Percentiles rank a stretch among this genome's conserved stretches.
phyloP scores from a whole-genome alignment of 2,797 vertebrate genomes.

The Amphiprion clarkii region DNA sequence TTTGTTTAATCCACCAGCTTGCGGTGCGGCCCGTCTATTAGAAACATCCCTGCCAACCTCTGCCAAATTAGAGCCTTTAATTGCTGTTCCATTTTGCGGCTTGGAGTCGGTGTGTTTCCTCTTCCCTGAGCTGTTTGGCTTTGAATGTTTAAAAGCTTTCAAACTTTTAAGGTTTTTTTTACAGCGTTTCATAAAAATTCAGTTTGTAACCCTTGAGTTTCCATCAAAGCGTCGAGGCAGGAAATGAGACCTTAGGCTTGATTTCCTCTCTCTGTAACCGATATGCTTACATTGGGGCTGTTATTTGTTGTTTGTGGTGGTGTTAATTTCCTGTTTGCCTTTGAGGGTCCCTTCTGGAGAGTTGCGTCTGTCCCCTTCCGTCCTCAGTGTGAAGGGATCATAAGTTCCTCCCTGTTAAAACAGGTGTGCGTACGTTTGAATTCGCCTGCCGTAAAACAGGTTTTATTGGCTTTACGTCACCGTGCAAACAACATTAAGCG shows the following conservation, averaged over 20 bases:
- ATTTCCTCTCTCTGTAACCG: constrained; percentile 56
- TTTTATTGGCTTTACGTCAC: constrained; percentile 66
- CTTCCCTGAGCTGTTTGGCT: constrained; percentile 52
- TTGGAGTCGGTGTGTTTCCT: constrained; percentile 58
- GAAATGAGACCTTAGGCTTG: constrained; percentile 65
- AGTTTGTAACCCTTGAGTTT: constrained; percentile 56
- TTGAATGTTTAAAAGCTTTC: constrained; percentile 72
- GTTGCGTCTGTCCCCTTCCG: neutral
- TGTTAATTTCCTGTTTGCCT: constrained; percentile 62
- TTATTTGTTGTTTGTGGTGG: constrained; percentile 59
- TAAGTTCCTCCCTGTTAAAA: constrained; percentile 30
- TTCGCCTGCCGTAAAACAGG: constrained; percentile 28
- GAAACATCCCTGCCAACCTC: constrained; percentile 70
- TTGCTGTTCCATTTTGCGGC: constrained; percentile 63
- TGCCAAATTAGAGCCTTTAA: constrained; percentile 81
- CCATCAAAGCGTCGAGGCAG: constrained; percentile 72
- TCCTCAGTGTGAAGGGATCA: neutral
- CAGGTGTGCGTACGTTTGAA: constrained; percentile 55
- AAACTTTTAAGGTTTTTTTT: constrained; percentile 59
- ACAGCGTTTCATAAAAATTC: constrained; percentile 67
- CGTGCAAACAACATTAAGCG: constrained; percentile 43
- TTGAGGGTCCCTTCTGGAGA: constrained; percentile 14
- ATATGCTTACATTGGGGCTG: constrained; percentile 11
- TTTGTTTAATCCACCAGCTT: constrained; percentile 51
- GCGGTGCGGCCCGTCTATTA: constrained; percentile 50